Base-by-base conservation (phyloP, 2,888 invertebrate genomes). In the Cyrtodaria siliqua region DNA sequence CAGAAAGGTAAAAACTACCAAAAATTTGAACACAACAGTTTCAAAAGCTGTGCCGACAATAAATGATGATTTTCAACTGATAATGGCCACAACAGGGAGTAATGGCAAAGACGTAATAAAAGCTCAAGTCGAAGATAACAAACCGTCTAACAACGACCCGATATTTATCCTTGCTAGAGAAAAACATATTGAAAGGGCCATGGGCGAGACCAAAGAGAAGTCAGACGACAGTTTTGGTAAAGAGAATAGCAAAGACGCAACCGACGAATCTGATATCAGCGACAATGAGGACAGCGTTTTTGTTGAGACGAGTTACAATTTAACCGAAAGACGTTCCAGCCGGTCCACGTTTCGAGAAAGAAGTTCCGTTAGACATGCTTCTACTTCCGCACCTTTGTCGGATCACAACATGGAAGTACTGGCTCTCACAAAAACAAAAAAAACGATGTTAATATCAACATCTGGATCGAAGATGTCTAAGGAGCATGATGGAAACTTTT, bases 281-380 rank as follows among this genome's bases (percentile, higher is more conserved):
- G 53, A 69, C 23, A 20, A 18, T 2, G 62, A 70, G 0, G 53
- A 61, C 18, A 44, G 27, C 16, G 55, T 47, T 8, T 40, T 72
- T 12, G 47, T 75, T 9, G 69, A 75, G 12, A 66, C 62, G 2
- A 49, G 18, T 2, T 61, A 68, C 26, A 64, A 72, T 29, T 33
- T 75, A 18, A 50, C 53, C 20, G 68, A 64, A 3, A 59, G 79
- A 16, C 47, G 79, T 18, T 79, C 79, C 0, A 79, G 79, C 49
- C 42, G 72, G 24, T 72, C 79, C 3, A 79, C 79, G n/a, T 79
- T 75, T 47, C 42, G 79, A 24, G 53, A 63, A 26, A 8, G 75
- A 18, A 75, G 44, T 42, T 63, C 79, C 2, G 60, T 68, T 0
- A 44, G 79, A 40, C 49, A 75, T 27, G 38, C 44, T 4, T 71